Evolutionary conservation across 2,113 vertebrate genomes (phyloP).

Genomic region (Pseudopodoces humilis): DNA sequence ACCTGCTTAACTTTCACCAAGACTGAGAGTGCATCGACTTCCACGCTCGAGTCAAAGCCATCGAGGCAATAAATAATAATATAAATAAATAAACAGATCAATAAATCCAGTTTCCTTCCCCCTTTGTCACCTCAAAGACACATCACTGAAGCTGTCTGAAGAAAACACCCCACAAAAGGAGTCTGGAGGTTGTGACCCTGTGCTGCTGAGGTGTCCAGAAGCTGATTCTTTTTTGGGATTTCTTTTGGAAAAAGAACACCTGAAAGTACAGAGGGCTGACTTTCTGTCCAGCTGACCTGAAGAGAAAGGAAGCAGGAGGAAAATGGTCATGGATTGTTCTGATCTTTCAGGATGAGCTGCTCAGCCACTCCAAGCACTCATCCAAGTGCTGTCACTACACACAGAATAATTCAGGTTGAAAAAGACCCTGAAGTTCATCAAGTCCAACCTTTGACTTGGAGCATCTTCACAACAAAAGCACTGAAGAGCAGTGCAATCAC

Average conservation of each 20-base stretch:
- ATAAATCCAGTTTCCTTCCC: neutral
- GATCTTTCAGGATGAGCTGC: neutral
- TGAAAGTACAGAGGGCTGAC: neutral
- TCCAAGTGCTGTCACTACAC: neutral
- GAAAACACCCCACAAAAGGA: neutral
- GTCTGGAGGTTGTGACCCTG: neutral
- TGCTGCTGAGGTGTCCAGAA: neutral
- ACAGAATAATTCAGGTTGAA: neutral
- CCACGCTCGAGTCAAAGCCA: neutral
- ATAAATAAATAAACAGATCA: too few species aligned
- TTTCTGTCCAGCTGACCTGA: neutral
- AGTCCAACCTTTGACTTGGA: neutral
- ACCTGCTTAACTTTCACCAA: neutral
- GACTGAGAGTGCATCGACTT: neutral
- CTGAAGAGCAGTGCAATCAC: neutral
- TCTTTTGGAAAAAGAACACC: neutral
- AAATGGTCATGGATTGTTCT: neutral
- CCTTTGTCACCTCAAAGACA: neutral
- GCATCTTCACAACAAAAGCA: neutral
- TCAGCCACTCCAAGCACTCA: too few species aligned
- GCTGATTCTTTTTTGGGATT: neutral
- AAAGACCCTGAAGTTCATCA: neutral
- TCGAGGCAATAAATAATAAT: neutral
- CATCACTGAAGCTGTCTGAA: rapidly evolving
- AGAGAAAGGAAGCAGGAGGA: neutral